These are phyloP conservation scores for Clivina fossor DNA, from an alignment of 2,888 invertebrate species.

Conservation along the genomic window DNA sequence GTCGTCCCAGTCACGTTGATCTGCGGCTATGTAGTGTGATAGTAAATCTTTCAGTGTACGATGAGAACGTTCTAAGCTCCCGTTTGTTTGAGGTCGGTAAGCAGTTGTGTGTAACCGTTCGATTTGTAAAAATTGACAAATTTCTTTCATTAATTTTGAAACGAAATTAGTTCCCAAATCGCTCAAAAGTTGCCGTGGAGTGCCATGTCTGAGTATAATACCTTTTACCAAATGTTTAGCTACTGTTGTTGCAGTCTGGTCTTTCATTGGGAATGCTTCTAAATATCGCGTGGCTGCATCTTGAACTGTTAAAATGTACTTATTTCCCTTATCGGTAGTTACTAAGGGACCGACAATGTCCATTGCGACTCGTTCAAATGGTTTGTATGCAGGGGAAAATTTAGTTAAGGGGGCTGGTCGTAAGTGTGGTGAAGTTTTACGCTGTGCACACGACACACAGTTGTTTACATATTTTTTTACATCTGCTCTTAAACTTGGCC, in stretches of 20 bases:
- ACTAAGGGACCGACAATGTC: constrained; percentile 39
- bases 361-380: constrained; percentile 34
- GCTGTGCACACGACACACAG: constrained; percentile 37
- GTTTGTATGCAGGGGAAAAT: constrained; percentile 4
- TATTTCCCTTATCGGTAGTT: constrained; percentile 29
- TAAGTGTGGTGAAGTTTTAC: constrained; percentile 29
- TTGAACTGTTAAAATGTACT: constrained; percentile 37
- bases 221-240: constrained; percentile 27
- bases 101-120: constrained; percentile 12
- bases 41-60: constrained; percentile 13
- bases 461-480: constrained; percentile 34
- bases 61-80: constrained; percentile 15
- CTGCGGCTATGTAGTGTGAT: constrained; percentile 4
- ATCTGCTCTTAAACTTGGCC: constrained; percentile 35
- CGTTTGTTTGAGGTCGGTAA: constrained; percentile 21
- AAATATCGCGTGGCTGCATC: constrained; percentile 39
- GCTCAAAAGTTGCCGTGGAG: constrained; percentile 18
- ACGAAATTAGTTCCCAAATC: constrained; percentile 24
- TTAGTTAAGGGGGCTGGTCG: constrained; percentile 8
- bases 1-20: constrained; percentile 20
- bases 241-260: constrained; percentile 40
- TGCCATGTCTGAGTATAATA: constrained; percentile 20
- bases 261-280: constrained; percentile 38
- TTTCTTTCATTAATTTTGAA: constrained; percentile 14
- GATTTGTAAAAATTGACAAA: constrained; percentile 16